Percentiles rank a stretch among this genome's conserved stretches.
These are phyloP conservation scores for Gandaritis pyraliata DNA, from an alignment of 2,888 invertebrate genomes.

Conservation along the genomic window DNA sequence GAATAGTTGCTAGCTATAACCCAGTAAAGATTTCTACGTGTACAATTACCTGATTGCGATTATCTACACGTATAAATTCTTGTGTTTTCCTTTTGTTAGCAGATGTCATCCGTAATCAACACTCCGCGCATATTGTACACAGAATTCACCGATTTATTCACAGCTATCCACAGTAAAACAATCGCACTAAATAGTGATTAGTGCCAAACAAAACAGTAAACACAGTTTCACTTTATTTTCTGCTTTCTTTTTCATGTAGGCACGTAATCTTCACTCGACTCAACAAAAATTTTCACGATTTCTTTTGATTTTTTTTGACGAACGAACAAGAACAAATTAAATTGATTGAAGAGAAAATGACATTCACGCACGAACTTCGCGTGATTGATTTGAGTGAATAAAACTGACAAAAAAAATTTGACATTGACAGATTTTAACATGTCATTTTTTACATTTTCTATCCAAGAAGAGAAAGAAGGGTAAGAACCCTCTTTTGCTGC, in stretches of 20 bases:
- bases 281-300: slow-evolving; percentile 44
- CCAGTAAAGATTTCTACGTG: slow-evolving; percentile 14
- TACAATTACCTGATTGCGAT: slow-evolving; percentile 58
- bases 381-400: too few relatives aligned
- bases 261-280: slow-evolving; percentile 50
- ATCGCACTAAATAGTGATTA: slow-evolving; percentile 43
- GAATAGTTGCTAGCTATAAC: not conserved
- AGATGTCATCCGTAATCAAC: slow-evolving; percentile 82
- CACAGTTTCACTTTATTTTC: slow-evolving; percentile 51
- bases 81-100: slow-evolving; percentile 77
- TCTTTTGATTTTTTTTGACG: slow-evolving; percentile 34
- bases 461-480: too few relatives aligned
- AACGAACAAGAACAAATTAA: not conserved
- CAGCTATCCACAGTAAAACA: slow-evolving; percentile 56
- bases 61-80: slow-evolving; percentile 49
- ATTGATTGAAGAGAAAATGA: too few relatives aligned
- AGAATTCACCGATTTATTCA: slow-evolving; percentile 64
- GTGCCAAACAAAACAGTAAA: slow-evolving; percentile 52
- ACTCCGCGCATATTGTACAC: slow-evolving; percentile 79
- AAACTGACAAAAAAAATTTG: too few relatives aligned
- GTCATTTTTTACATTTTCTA: too few relatives aligned
- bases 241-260: slow-evolving; percentile 42
- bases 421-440: too few relatives aligned
- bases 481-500: too few relatives aligned
- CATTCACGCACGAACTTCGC: too few relatives aligned